Evolutionary conservation across 2,888 invertebrate species (phyloP), one percentile per base, ranked within the genome.

Genomic region (Tinea pellionella): DNA sequence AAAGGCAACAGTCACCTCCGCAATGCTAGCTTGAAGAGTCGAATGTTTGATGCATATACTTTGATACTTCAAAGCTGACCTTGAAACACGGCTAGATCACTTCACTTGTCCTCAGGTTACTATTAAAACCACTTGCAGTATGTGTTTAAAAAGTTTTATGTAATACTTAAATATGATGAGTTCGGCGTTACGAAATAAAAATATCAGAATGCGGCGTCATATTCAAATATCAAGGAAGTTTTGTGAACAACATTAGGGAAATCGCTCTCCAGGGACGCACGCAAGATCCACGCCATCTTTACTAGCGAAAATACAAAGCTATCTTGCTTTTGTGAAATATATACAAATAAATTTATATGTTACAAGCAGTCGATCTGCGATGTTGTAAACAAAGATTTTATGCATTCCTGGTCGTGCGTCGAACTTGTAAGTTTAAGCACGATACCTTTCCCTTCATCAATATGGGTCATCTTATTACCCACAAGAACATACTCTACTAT

Each of bases 161-260:
- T 9, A 9, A 6, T 2, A 37, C 37, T n/a, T 37, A 37, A 37
- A 37, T n/a, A 37, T 37, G 1, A 2, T 37, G 9, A 9, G 2
- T 42, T 42, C 4, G 42, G 9, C n/a, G 1, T 47, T 4, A 15
- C 47, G 15, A 15, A 47, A 53, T 53, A 53, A 53, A 53, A 53
- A 53, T 63, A 74, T 69, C 69, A 32, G 65, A 74, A 73, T 74
- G 73, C 73, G 71, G 75, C 72, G 73, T 75, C 73, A 75, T 76
- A 79, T 78, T 78, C 77, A 76, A 77, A 80, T 77, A 68, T 71
- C 72, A 74, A 71, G 71, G 68, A 75, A 79, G 70, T 77, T 77
- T 67, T 65, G 66, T 64, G 73, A 74, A 73, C 73, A 72, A 69
- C 74, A 75, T 80, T 78, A 78, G 73, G 76, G 71, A 78, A 77